phyloP scores from a whole-genome alignment of 2,888 invertebrate species.

The Ochropacha duplaris region DNA sequence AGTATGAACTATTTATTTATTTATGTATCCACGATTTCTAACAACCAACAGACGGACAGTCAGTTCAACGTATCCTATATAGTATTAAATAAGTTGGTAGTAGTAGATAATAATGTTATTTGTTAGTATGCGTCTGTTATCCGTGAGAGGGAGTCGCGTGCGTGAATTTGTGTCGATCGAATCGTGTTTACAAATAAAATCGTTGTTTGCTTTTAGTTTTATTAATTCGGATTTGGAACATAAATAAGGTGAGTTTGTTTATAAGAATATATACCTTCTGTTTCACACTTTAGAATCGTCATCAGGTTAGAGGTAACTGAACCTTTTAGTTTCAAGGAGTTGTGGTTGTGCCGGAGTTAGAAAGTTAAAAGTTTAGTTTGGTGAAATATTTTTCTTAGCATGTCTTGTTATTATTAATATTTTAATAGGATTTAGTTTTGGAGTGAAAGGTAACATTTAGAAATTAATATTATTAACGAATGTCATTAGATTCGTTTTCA shows the following conservation, averaged over 20 bases:
- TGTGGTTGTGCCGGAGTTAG: neutral
- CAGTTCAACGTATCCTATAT: neutral
- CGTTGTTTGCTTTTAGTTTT: neutral
- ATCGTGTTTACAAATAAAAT: neutral
- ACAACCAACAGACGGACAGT: neutral
- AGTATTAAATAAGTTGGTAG: neutral
- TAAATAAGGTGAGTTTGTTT: neutral
- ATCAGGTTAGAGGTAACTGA: conserved; percentile 1
- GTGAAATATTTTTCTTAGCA: neutral
- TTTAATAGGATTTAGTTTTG: neutral
- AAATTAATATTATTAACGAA: neutral
- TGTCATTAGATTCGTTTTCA: neutral
- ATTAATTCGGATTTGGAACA: neutral
- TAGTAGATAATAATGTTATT: too few relatives aligned
- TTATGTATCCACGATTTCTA: too few relatives aligned
- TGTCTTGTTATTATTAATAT: neutral
- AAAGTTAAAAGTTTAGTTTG: conserved; percentile 3
- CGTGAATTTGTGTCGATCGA: neutral
- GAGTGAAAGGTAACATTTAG: neutral
- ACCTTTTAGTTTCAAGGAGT: conserved; percentile 3
- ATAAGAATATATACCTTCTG: neutral
- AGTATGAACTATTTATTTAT: too few relatives aligned
- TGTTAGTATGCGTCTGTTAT: neutral
- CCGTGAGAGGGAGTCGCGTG: neutral
- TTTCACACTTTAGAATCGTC: neutral